phyloP scores from a whole-genome alignment of 2,113 vertebrate genomes.

The Stictonetta naevosa region DNA sequence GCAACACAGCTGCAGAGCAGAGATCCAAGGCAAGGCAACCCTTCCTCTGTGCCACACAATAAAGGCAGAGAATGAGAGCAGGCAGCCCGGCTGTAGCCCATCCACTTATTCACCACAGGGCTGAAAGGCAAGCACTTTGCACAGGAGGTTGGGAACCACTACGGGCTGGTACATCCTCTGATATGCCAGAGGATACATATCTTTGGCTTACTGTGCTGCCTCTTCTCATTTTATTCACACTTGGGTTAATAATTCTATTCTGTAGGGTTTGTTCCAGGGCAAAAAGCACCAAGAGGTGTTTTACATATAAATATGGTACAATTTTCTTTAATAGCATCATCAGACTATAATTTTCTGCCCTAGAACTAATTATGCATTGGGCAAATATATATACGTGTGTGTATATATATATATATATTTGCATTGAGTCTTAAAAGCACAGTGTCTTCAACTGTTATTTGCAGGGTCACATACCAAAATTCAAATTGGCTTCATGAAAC shows the following conservation, averaged over 20 bases:
- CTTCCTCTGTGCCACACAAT: neutral
- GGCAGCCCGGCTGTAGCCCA: neutral
- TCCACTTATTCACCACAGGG: neutral
- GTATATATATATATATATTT: neutral
- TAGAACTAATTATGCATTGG: neutral
- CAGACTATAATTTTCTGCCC: neutral
- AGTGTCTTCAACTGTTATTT: neutral
- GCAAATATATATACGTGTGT: neutral
- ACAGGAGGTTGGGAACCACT: neutral
- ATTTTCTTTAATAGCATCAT: neutral
- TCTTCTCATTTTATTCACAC: neutral
- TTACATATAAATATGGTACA: neutral
- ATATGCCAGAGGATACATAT: fast-evolving
- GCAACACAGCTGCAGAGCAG: neutral
- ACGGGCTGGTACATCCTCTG: fast-evolving
- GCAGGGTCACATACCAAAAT: slow-evolving; percentile 9
- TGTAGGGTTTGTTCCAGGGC: neutral
- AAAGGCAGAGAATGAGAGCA: neutral
- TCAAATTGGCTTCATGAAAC: slow-evolving; percentile 27
- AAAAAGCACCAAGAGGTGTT: slow-evolving; percentile 28
- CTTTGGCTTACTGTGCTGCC: fast-evolving
- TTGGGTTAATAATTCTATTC: neutral
- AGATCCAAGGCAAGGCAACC: neutral
- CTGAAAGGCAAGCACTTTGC: neutral
- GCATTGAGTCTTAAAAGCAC: neutral